A percentile compares a stretch with the other conserved stretches of the same genome.
Evolutionary conservation across 2,797 vertebrate species (phyloP).

Genomic region (Enteromius fasciolatus): DNA sequence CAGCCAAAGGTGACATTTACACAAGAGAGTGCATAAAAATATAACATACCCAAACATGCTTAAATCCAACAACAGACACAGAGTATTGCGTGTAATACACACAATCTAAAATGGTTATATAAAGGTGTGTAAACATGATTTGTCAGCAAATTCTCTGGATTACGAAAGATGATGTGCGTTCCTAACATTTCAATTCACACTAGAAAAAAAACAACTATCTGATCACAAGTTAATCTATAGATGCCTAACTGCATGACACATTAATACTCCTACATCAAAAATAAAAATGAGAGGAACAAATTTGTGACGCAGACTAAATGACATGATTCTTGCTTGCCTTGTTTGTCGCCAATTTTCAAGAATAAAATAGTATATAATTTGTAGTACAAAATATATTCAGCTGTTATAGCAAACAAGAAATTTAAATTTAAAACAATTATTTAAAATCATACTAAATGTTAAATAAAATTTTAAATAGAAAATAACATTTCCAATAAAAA

Average conservation of each 20-base stretch:
- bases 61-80: not conserved
- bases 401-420: not conserved
- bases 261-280: not conserved
- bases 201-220: not conserved
- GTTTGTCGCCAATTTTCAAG: not conserved
- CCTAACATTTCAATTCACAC: not conserved
- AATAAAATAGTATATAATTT: not conserved
- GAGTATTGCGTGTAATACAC: not conserved
- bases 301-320: not conserved
- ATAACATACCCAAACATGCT: constrained; percentile 19
- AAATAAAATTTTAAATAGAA: not conserved
- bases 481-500: not conserved
- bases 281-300: not conserved
- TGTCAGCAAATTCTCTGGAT: constrained; percentile 34
- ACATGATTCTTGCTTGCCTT: not conserved
- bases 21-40: constrained; percentile 10
- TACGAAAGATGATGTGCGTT: constrained; percentile 1
- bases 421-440: not conserved
- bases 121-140: constrained; percentile 18
- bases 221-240: not conserved
- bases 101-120: not conserved
- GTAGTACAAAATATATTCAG: not conserved
- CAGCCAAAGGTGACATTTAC: constrained; percentile 31
- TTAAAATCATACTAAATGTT: not conserved
- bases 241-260: not conserved